phyloP scores from a whole-genome alignment of 2,797 vertebrate species.

The Mormyrus proboscirostris region DNA sequence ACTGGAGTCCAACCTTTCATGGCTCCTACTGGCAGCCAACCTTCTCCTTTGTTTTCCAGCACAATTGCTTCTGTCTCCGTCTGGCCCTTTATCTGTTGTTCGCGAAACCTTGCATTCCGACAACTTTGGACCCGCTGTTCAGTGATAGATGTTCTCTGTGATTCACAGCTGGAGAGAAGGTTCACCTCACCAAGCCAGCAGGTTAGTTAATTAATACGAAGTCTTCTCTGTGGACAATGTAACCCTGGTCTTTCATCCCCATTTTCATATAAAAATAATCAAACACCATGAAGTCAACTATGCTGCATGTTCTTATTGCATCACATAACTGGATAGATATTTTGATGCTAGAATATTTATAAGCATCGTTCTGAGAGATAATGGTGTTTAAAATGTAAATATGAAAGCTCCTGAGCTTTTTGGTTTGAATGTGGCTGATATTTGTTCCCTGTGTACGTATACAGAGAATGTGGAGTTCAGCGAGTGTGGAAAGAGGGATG shows the following conservation, averaged over 20 bases:
- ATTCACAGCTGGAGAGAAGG: conserved; percentile 63
- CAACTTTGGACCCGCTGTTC: conserved; percentile 12
- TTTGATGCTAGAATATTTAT: background rate
- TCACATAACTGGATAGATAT: background rate
- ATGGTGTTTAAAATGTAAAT: background rate
- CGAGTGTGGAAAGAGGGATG: conserved; percentile 76
- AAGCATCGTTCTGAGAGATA: background rate
- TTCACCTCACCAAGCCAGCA: conserved; percentile 50
- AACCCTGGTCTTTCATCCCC: background rate
- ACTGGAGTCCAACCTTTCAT: background rate
- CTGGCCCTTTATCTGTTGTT: background rate
- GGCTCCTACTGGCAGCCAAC: background rate
- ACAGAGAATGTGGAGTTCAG: conserved; percentile 73
- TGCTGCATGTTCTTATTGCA: background rate
- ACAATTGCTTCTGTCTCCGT: background rate
- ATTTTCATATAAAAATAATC: background rate
- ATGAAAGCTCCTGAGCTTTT: background rate
- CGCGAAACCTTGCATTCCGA: background rate
- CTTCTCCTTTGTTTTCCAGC: background rate
- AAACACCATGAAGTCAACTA: background rate
- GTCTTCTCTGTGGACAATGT: background rate
- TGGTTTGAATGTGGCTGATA: background rate
- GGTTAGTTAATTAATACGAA: conserved; percentile 49
- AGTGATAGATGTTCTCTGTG: conserved; percentile 29
- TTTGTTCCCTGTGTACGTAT: background rate